phyloP scores from a whole-genome alignment of 2,888 invertebrate genomes.

The Crioceris asparagi region DNA sequence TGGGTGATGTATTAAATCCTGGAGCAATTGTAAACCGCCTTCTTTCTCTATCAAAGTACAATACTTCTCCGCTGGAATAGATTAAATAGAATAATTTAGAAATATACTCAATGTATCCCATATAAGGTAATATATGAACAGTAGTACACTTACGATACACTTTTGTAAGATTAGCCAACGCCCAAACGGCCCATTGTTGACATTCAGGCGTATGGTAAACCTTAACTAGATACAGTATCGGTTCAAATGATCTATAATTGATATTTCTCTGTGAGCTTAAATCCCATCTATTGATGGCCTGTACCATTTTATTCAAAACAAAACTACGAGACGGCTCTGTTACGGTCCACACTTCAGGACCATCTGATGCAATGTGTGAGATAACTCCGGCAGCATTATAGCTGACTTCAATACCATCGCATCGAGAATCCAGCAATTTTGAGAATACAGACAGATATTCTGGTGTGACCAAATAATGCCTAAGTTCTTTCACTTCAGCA shows the following conservation, averaged over 20 bases:
- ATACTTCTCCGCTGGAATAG: conserved; percentile 75
- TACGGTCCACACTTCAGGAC: conserved; percentile 70
- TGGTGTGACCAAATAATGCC: conserved; percentile 73
- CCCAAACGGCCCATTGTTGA: conserved; percentile 97
- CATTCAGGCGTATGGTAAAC: conserved; percentile 82
- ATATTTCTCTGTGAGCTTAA: conserved; percentile 81
- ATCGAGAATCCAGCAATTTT: conserved; percentile 68
- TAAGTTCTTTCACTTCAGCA: conserved; percentile 79
- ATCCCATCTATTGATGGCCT: conserved; percentile 83
- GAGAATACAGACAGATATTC: conserved; percentile 81
- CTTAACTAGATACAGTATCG: conserved; percentile 74
- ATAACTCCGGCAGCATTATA: conserved; percentile 95
- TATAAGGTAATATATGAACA: neutral
- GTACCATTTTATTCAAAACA: conserved; percentile 65
- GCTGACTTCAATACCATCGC: conserved; percentile 91
- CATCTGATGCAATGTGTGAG: conserved; percentile 92
- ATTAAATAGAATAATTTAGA: conserved; percentile 4
- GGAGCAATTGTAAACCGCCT: conserved; percentile 67
- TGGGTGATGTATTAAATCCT: conserved; percentile 51
- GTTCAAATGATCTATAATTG: conserved; percentile 93
- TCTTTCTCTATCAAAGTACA: conserved; percentile 79
- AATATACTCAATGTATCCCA: neutral
- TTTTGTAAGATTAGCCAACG: conserved; percentile 87
- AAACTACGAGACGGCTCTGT: conserved; percentile 55
- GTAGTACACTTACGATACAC: conserved; percentile 68